Percentiles rank a stretch among this genome's conserved stretches.
Evolutionary conservation across 1,140 invertebrate species (phyloP).

Genomic region (Bombus consobrinus): DNA sequence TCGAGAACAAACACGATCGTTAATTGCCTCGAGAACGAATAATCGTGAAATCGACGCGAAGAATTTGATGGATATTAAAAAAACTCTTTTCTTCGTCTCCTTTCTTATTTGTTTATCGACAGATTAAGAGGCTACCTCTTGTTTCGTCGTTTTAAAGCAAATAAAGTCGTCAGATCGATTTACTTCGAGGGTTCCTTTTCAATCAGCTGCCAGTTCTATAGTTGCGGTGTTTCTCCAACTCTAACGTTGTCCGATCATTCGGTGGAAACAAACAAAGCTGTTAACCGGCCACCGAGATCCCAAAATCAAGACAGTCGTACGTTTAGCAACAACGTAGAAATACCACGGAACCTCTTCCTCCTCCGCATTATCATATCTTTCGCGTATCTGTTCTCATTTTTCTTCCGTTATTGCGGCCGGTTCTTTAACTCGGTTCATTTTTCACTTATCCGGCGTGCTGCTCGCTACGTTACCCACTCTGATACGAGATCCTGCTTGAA

Average conservation of each 20-base stretch:
- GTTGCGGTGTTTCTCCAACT: not conserved
- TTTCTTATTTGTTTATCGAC: not conserved
- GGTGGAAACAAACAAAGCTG: constrained; percentile 71
- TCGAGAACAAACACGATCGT: constrained; percentile 4
- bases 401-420: constrained; percentile 47
- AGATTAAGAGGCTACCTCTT: too few relatives aligned
- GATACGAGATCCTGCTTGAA: constrained; percentile 9
- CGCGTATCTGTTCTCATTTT: constrained; percentile 36
- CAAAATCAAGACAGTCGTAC: constrained; percentile 56
- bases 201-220: too few relatives aligned
- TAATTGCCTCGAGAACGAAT: constrained; percentile 3
- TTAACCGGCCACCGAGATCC: constrained; percentile 69
- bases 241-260: constrained; percentile 50
- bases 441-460: constrained; percentile 68
- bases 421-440: constrained; percentile 72
- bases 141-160: too few relatives aligned
- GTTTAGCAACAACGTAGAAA: not conserved
- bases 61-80: not conserved
- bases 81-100: not conserved
- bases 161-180: too few relatives aligned
- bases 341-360: not conserved
- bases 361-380: constrained; percentile 38
- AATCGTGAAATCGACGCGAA: not conserved
- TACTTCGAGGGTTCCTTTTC: too few relatives aligned
- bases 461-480: not conserved